phyloP scores from a whole-genome alignment of 2,113 vertebrate species.

The Neodontobutis hainanensis region DNA sequence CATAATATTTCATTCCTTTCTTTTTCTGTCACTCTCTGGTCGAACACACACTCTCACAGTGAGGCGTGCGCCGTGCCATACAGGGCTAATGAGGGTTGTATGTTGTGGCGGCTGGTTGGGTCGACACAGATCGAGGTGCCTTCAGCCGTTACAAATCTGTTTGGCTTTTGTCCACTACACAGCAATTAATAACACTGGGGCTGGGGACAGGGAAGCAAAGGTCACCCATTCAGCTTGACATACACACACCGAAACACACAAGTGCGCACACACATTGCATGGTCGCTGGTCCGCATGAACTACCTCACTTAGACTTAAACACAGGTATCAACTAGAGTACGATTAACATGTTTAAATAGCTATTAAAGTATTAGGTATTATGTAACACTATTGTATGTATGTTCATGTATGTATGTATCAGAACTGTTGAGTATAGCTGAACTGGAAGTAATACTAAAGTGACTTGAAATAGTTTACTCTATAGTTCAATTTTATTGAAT shows the following conservation, averaged over 20 bases:
- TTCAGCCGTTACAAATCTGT: slow-evolving; percentile 98
- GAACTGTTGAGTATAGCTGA: too few species aligned
- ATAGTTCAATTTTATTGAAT: too few species aligned
- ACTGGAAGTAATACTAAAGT: too few species aligned
- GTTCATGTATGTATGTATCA: too few species aligned
- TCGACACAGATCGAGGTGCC: slow-evolving; percentile 94
- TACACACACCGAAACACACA: slow-evolving; percentile 28
- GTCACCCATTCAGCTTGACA: slow-evolving; percentile 76
- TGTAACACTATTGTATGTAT: background rate
- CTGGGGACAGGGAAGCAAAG: slow-evolving; percentile 86
- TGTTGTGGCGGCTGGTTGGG: slow-evolving; percentile 90
- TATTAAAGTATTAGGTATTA: background rate
- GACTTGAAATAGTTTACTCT: too few species aligned
- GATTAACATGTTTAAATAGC: background rate
- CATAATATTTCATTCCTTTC: background rate
- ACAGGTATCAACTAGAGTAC: too few species aligned
- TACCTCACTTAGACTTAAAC: background rate
- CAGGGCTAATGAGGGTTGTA: slow-evolving; percentile 96
- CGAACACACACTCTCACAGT: slow-evolving; percentile 26
- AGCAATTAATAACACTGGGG: slow-evolving; percentile 93
- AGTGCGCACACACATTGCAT: slow-evolving; percentile 7
- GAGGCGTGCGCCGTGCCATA: slow-evolving; percentile 78
- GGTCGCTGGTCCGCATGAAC: background rate
- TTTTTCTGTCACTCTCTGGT: slow-evolving; percentile 32
- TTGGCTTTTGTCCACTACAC: slow-evolving; percentile 95